Percentiles rank a stretch among this genome's conserved stretches.
phyloP scores from a whole-genome alignment of 2,888 invertebrate species.

The Diarsia mendica region DNA sequence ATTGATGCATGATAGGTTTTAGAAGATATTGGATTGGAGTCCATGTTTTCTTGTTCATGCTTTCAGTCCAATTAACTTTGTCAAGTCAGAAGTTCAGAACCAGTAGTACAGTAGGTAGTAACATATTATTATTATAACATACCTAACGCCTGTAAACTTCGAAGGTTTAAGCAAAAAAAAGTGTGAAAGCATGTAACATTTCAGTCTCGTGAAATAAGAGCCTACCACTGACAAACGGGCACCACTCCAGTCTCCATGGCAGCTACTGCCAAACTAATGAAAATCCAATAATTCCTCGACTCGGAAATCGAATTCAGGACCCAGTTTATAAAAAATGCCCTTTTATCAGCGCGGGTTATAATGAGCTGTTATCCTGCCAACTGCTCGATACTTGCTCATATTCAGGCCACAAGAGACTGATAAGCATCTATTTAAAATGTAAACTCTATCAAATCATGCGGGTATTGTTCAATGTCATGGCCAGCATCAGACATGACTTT shows the following conservation, averaged over 20 bases:
- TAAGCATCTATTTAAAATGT: slow-evolving; percentile 12
- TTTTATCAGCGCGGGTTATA: background rate
- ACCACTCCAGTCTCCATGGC: background rate
- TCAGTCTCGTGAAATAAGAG: background rate
- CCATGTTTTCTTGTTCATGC: too few relatives aligned
- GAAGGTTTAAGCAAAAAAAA: background rate
- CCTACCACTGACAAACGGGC: background rate
- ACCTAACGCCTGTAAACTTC: too few relatives aligned
- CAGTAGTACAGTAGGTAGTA: too few relatives aligned
- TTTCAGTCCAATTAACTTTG: background rate
- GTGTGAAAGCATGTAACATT: background rate
- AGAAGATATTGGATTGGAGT: background rate
- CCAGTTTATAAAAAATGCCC: background rate
- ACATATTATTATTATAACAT: too few relatives aligned
- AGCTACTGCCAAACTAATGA: background rate
- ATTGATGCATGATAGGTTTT: background rate
- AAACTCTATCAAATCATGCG: slow-evolving; percentile 36
- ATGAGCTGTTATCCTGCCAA: background rate
- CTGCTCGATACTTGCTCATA: background rate
- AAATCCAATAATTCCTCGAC: background rate
- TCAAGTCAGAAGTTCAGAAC: background rate
- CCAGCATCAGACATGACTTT: background rate
- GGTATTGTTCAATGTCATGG: slow-evolving; percentile 39
- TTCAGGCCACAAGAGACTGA: slow-evolving; percentile 37
- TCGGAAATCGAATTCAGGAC: background rate